phyloP scores from a whole-genome alignment of 2,113 vertebrate genomes.

The Furnarius figulus region DNA sequence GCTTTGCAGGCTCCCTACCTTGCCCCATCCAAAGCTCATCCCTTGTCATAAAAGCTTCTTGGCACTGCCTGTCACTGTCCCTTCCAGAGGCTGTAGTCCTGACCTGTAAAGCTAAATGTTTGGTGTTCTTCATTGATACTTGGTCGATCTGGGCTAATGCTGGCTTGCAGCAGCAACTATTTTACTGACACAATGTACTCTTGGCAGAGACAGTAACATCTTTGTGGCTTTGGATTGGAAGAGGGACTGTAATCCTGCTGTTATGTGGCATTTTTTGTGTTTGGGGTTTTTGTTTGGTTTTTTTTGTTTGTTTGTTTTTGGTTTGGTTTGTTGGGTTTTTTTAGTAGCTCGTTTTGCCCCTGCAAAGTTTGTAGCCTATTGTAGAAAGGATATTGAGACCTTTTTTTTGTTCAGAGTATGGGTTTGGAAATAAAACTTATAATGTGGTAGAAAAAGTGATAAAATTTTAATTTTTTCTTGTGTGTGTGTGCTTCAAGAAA shows the following conservation, averaged over 20 bases:
- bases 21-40: not conserved
- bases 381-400: not conserved
- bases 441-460: not conserved
- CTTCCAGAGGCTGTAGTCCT: not conserved
- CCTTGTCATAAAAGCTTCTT: not conserved
- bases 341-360: not conserved
- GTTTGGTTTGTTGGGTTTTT: not conserved
- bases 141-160: rapidly evolving
- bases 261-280: rapidly evolving
- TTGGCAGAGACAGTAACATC: not conserved
- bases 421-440: not conserved
- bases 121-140: not conserved
- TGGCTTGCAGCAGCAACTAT: not conserved
- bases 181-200: not conserved
- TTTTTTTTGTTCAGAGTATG: not conserved
- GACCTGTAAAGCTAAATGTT: not conserved
- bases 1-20: rapidly evolving
- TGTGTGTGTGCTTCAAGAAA: not conserved
- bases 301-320: not conserved
- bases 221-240: not conserved
- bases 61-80: not conserved
- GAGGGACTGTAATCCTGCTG: not conserved
- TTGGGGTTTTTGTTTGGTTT: not conserved
- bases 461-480: not conserved
- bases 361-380: not conserved